phyloP scores from a whole-genome alignment of 1,140 invertebrate species.

The Polypedilum vanderplanki region DNA sequence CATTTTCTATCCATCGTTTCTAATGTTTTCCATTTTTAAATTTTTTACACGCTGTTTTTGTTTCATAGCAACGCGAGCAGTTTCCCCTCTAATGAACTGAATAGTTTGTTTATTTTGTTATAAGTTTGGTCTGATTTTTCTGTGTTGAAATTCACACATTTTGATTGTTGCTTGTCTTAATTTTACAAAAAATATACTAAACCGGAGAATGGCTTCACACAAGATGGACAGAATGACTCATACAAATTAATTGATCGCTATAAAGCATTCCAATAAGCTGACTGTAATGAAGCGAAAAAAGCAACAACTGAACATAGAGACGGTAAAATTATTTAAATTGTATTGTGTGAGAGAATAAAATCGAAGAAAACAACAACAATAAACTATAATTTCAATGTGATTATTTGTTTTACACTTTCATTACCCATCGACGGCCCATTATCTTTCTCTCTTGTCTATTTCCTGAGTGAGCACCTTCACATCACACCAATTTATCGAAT shows the following conservation, averaged over 20 bases:
- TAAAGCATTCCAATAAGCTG: too few species aligned
- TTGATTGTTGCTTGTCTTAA: background rate
- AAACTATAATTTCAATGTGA: slow-evolving; percentile 20
- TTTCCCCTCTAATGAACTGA: background rate
- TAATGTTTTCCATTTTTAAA: background rate
- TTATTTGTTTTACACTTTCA: slow-evolving; percentile 28
- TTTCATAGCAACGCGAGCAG: background rate
- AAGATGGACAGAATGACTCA: background rate
- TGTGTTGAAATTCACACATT: slow-evolving; percentile 1
- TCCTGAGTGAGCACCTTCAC: slow-evolving; percentile 3
- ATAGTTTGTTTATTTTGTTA: background rate
- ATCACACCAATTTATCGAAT: background rate
- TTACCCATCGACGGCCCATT: slow-evolving; percentile 12
- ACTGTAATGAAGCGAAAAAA: too few species aligned
- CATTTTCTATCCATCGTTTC: too few species aligned
- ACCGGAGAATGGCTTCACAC: background rate
- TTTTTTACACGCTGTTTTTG: background rate
- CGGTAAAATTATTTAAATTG: too few species aligned
- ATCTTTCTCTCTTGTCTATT: slow-evolving; percentile 11
- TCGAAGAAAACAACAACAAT: background rate
- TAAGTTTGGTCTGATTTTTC: background rate
- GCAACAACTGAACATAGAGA: too few species aligned
- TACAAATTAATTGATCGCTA: background rate
- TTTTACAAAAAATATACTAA: background rate
- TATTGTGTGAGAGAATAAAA: background rate